Evolutionary conservation across 2,113 vertebrate species (phyloP).

Genomic region (Falco punctatus): DNA sequence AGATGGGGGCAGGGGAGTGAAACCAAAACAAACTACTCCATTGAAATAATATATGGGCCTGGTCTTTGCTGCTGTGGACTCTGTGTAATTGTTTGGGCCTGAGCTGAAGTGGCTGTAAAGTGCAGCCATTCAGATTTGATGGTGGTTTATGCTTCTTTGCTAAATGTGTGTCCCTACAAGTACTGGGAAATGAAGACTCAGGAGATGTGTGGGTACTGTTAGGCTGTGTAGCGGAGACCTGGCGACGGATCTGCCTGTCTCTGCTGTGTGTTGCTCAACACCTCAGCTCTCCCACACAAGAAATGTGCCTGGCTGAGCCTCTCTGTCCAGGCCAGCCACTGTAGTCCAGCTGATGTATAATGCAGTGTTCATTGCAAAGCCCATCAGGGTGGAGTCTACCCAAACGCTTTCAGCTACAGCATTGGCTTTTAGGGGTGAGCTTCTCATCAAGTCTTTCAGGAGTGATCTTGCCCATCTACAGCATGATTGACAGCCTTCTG

Average conservation of each 20-base stretch:
- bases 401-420: not conserved
- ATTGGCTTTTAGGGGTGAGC: not conserved
- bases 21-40: slow-evolving; percentile 21
- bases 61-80: not conserved
- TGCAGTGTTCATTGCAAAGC: not conserved
- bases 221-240: not conserved
- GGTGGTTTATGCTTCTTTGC: slow-evolving; percentile 2
- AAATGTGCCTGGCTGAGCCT: not conserved
- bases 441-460: not conserved
- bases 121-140: slow-evolving; percentile 14
- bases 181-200: not conserved
- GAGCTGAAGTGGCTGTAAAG: slow-evolving; percentile 46
- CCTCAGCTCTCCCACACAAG: not conserved
- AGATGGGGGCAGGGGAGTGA: not conserved
- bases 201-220: not conserved
- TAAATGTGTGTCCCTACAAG: not conserved
- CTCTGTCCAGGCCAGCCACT: not conserved
- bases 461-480: not conserved
- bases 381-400: not conserved
- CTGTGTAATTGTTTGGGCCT: slow-evolving; percentile 7
- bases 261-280: not conserved
- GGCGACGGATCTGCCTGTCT: not conserved
- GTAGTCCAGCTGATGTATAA: not conserved
- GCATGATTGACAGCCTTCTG: not conserved
- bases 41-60: not conserved